phyloP scores from a whole-genome alignment of 1,140 invertebrate genomes.

The Bilobella aurantiaca region DNA sequence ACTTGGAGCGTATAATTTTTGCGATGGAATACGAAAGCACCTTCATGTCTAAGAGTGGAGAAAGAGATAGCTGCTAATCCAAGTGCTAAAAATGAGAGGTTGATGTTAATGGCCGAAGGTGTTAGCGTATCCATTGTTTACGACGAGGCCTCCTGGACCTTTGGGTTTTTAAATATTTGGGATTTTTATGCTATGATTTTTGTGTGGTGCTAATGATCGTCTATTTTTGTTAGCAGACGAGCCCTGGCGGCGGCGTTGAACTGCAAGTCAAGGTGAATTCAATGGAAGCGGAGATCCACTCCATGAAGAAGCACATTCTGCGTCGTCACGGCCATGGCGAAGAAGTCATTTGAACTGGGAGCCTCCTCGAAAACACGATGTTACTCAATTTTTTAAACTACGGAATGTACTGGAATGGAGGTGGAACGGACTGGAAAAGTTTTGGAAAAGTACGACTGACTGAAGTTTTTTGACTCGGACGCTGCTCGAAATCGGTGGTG shows the following conservation, averaged over 20 bases:
- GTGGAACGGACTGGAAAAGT: too few relatives aligned
- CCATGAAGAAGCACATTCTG: conserved; percentile 28
- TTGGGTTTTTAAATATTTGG: neutral
- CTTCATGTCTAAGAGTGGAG: neutral
- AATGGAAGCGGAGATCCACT: conserved; percentile 32
- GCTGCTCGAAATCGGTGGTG: too few relatives aligned
- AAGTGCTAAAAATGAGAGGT: neutral
- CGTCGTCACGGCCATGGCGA: conserved; percentile 23
- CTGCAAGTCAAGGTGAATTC: conserved; percentile 29
- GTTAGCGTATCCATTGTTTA: neutral
- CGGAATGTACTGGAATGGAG: too few relatives aligned
- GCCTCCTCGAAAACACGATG: too few relatives aligned
- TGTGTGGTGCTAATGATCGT: neutral
- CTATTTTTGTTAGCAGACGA: neutral
- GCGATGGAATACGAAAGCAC: too few relatives aligned
- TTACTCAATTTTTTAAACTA: too few relatives aligned
- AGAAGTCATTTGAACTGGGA: neutral
- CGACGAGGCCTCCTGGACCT: neutral
- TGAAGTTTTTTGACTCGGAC: neutral
- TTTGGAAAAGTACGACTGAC: too few relatives aligned
- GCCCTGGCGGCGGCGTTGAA: conserved; percentile 6
- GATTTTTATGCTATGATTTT: neutral
- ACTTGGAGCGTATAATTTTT: too few relatives aligned
- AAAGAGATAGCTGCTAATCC: neutral
- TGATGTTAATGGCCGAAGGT: neutral